A percentile compares a stretch with the other conserved stretches of the same genome.
phyloP scores from a whole-genome alignment of 2,888 invertebrate species.

The Drosophila gaucha region DNA sequence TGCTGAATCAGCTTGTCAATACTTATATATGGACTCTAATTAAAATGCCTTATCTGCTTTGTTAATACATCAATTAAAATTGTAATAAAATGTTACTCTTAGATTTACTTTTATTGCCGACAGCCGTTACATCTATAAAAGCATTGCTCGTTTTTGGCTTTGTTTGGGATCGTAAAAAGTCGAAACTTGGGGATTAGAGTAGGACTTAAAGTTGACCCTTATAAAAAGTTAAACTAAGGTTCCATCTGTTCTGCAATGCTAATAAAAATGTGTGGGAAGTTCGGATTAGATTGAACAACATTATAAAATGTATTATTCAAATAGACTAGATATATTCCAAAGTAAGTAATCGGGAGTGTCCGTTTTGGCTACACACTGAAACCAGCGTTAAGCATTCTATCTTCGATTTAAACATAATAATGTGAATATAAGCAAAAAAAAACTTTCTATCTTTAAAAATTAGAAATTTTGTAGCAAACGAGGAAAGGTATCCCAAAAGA shows the following conservation, averaged over 20 bases:
- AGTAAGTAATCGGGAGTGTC: no score
- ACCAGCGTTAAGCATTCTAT: no score
- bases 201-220: background rate
- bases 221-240: background rate
- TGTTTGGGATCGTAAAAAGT: background rate
- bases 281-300: background rate
- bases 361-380: no score
- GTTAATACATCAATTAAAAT: constrained; percentile 3
- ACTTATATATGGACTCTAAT: background rate
- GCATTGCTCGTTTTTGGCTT: background rate
- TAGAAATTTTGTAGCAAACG: no score
- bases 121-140: constrained; percentile 1
- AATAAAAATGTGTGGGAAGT: background rate
- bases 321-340: no score
- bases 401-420: no score
- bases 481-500: no score
- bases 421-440: no score
- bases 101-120: background rate
- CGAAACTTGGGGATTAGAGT: background rate
- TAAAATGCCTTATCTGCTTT: constrained; percentile 1
- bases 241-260: background rate
- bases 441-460: no score
- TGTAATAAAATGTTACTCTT: constrained; percentile 1
- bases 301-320: no score
- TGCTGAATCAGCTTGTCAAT: constrained; percentile 18